Evolutionary conservation across 1,140 invertebrate species (phyloP), one percentile per base, ranked within the genome.

Genomic region (Drosophila pseudoobscura): DNA sequence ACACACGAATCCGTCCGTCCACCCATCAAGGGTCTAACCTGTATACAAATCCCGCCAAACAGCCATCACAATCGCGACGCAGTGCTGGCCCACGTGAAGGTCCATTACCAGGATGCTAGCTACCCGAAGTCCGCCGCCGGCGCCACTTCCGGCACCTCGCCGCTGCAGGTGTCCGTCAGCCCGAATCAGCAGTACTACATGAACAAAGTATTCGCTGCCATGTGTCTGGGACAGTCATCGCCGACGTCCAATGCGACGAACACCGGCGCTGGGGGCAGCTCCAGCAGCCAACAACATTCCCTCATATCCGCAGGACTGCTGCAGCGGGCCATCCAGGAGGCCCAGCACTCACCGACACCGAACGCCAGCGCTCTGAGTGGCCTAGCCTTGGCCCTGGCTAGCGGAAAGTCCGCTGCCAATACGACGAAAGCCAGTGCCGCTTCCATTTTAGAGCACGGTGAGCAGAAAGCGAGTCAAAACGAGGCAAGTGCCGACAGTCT

Each of bases 21-120:
- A 7, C 8, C n/a, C 11, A 22, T 13, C 6, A 22, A 2, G 41
- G 6, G 45, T 54, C 66, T 11, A 8, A 43, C 43, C 2, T 6
- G 11, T 47, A 4, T 9, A 7, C 9, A 4, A 35, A 11, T 35
- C 8, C 13, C 3, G 4, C 6, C 31, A 70, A 90, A 35, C 78
- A 94, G 95, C 65, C 94, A 95, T 89, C 92, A 93, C 2, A 94
- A 93, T 66, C 93, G 94, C 20, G 94, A 95, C 22, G 93, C 94
- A 1, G 94, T 96, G 2, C 91, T 95, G 39, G 92, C 92, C 13
- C 95, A 96, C 65, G 94, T 95, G 0, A 94, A 94, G 61, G 93
- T 93, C 29, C 94, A 95, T 89, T 95, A 95, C 50, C 92, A 84
- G 68, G 90, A 85, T 55, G 60, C 75, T 6, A 84, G 70, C 63